These are phyloP conservation scores for Petrolisthes cinctipes DNA, from an alignment of 2,888 invertebrate species.

Conservation along the genomic window DNA sequence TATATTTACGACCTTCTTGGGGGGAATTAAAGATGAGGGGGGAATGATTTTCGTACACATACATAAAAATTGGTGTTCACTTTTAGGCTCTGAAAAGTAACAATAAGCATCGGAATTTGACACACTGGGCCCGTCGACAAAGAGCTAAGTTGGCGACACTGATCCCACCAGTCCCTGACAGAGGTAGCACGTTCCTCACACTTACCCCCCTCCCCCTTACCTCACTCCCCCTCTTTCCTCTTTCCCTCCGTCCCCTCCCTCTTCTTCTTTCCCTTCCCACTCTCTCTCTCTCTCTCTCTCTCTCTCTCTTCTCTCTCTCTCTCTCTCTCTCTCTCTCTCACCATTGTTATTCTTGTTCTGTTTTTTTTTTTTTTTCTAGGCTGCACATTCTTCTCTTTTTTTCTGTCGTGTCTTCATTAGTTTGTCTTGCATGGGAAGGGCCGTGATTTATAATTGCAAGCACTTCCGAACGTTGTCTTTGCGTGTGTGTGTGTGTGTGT, in stretches of 20 bases:
- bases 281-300: constrained; percentile 14
- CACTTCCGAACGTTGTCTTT: neutral
- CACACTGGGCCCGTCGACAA: too few relatives aligned
- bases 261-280: constrained; percentile 1
- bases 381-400: too few relatives aligned
- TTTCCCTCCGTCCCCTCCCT: neutral
- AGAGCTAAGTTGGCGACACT: too few relatives aligned
- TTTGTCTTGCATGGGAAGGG: neutral
- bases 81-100: too few relatives aligned
- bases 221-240: neutral
- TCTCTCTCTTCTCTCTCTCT: neutral
- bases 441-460: neutral
- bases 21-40: too few relatives aligned
- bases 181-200: neutral
- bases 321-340: neutral
- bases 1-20: too few relatives aligned
- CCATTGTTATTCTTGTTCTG: neutral
- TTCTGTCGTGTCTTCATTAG: neutral
- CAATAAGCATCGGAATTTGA: too few relatives aligned
- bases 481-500: neutral
- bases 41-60: too few relatives aligned
- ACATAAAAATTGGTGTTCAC: too few relatives aligned
- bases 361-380: neutral
- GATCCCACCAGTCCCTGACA: too few relatives aligned
- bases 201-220: neutral